phyloP scores from a whole-genome alignment of 2,113 vertebrate species.

The Kobus ellipsiprymnus region DNA sequence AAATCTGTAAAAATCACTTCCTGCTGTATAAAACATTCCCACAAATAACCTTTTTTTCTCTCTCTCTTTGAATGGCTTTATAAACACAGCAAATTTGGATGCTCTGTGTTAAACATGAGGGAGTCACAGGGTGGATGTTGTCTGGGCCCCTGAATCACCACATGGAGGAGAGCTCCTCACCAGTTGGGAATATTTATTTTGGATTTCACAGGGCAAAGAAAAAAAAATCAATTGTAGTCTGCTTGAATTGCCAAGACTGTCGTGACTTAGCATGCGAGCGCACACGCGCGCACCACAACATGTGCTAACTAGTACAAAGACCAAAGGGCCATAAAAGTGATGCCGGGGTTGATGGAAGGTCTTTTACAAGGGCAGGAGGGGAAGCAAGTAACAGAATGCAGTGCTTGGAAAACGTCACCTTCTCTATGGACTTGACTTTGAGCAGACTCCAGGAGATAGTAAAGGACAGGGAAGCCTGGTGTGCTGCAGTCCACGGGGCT shows the following conservation, averaged over 20 bases:
- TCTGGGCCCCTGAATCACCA: background rate
- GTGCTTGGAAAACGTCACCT: background rate
- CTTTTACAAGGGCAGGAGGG: background rate
- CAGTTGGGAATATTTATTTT: background rate
- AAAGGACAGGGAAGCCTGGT: background rate
- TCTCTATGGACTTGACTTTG: background rate
- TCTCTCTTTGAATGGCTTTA: background rate
- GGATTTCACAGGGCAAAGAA: background rate
- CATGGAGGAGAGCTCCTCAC: background rate
- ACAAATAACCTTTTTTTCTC: background rate
- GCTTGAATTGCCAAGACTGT: background rate
- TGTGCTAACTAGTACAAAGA: background rate
- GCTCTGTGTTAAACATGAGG: background rate
- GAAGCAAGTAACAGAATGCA: background rate
- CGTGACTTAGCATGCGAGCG: background rate
- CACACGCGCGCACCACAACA: rapidly evolving
- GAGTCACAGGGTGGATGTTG: background rate
- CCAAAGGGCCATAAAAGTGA: background rate
- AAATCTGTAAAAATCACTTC: background rate
- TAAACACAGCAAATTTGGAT: background rate
- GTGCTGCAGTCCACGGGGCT: background rate
- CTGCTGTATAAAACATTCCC: background rate
- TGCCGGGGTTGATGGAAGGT: background rate
- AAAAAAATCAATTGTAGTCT: background rate
- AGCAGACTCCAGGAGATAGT: background rate